These are phyloP conservation scores for Torymus aiolomorphi DNA, from an alignment of 2,888 invertebrate genomes.

Conservation along the genomic window DNA sequence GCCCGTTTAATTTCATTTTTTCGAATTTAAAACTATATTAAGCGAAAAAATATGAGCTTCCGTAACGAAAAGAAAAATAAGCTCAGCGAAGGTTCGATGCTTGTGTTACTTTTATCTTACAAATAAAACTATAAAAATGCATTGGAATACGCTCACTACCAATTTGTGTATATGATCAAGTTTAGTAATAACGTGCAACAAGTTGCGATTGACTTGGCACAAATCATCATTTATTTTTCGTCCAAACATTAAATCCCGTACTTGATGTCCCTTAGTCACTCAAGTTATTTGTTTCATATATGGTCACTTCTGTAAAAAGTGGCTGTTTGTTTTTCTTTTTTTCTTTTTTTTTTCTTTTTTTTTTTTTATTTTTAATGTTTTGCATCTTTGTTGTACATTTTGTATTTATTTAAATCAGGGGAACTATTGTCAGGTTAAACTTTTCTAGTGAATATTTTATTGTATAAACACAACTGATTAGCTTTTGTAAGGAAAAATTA, in stretches of 20 bases:
- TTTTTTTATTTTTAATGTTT: slow-evolving; percentile 51
- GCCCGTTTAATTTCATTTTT: slow-evolving; percentile 13
- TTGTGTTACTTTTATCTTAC: slow-evolving; percentile 34
- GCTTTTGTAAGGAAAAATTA: slow-evolving; percentile 49
- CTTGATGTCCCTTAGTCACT: slow-evolving; percentile 19
- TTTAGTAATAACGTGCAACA: slow-evolving; percentile 26
- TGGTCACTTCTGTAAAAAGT: slow-evolving; percentile 24
- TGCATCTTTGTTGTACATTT: slow-evolving; percentile 52
- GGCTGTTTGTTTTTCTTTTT: slow-evolving; percentile 24
- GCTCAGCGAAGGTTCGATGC: slow-evolving; percentile 37
- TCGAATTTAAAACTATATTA: slow-evolving; percentile 9
- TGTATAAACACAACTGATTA: slow-evolving; percentile 43
- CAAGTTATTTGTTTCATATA: slow-evolving; percentile 34
- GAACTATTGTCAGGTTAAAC: slow-evolving; percentile 50
- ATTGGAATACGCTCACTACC: slow-evolving; percentile 36
- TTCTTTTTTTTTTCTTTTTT: slow-evolving; percentile 35
- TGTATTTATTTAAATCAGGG: slow-evolving; percentile 55
- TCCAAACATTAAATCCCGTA: slow-evolving; percentile 14
- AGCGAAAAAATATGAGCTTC: slow-evolving; percentile 45
- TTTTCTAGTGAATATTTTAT: slow-evolving; percentile 47
- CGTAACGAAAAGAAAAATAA: slow-evolving; percentile 37
- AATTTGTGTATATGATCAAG: slow-evolving; percentile 40
- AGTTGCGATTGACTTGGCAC: slow-evolving; percentile 28
- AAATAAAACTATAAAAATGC: slow-evolving; percentile 36
- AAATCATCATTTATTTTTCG: slow-evolving; percentile 34